Conservation (phyloP, 1,140 invertebrate genomes). For the Formica exsecta region DNA sequence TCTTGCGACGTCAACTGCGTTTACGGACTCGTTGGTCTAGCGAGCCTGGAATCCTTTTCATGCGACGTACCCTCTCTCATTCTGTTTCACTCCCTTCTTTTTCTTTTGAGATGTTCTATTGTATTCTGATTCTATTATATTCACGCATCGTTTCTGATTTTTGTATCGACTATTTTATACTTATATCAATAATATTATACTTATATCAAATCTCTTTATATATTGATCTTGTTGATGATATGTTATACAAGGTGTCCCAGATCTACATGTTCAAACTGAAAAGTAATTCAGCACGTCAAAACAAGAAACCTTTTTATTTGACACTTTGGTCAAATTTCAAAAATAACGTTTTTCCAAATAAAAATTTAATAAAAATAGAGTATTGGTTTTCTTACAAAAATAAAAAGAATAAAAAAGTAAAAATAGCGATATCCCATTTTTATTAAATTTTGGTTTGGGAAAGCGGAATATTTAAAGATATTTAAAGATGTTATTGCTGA, state of each 20-base stretch:
- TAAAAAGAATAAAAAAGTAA: too few relatives aligned
- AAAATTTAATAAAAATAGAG: too few relatives aligned
- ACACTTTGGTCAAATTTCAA: too few relatives aligned
- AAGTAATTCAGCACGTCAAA: too few relatives aligned
- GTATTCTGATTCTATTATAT: background rate
- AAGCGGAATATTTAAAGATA: background rate
- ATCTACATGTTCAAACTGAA: too few relatives aligned
- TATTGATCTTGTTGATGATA: background rate
- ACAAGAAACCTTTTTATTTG: too few relatives aligned
- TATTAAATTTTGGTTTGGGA: too few relatives aligned
- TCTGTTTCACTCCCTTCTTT: background rate
- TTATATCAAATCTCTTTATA: background rate
- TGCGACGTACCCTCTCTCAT: constrained; percentile 3
- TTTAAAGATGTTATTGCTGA: background rate
- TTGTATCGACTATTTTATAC: background rate
- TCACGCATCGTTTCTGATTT: background rate
- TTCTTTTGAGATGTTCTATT: background rate
- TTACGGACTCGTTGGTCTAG: constrained; percentile 35
- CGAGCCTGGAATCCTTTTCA: background rate
- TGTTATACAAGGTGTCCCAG: background rate
- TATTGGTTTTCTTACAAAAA: too few relatives aligned
- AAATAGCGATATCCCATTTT: too few relatives aligned
- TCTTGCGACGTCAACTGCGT: constrained; percentile 60
- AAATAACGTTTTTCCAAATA: too few relatives aligned
- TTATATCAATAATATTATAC: background rate